A percentile compares a stretch with the other conserved stretches of the same genome.
These are phyloP conservation scores for Nematostella vectensis DNA, from an alignment of 92 coral and sea anemone species.

Conservation along the genomic window DNA sequence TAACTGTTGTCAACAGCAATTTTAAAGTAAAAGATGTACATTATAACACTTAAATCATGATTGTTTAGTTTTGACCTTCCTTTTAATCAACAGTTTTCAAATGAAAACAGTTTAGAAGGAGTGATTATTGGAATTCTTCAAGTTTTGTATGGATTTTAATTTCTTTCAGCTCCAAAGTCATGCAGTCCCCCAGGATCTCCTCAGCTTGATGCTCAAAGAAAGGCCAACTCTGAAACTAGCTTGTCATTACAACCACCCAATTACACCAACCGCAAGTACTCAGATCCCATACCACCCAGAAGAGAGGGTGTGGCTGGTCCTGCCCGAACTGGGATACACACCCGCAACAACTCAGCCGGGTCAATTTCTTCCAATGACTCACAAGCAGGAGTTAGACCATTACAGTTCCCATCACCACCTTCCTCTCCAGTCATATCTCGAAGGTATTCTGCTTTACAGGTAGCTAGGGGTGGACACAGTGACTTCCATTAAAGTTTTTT, in stretches of 20 bases:
- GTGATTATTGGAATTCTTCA: too few species aligned
- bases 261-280: neutral
- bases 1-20: too few species aligned
- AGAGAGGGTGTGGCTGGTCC: neutral
- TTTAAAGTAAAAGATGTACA: too few species aligned
- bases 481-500: too few species aligned
- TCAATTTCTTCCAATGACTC: neutral
- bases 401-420: slow-evolving; percentile 34
- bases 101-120: too few species aligned
- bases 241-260: neutral
- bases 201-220: slow-evolving; percentile 2
- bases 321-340: slow-evolving; percentile 3
- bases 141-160: too few species aligned
- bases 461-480: too few species aligned
- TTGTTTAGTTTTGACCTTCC: too few species aligned
- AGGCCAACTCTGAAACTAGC: slow-evolving; percentile 1
- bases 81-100: too few species aligned
- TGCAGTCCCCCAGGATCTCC: slow-evolving; percentile 17
- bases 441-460: too few species aligned
- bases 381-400: slow-evolving; percentile 3
- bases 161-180: neutral
- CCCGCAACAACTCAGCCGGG: slow-evolving; percentile 2
- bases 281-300: slow-evolving; percentile 7
- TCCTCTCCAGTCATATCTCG: slow-evolving; percentile 9
- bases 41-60: too few species aligned